Percentiles rank a stretch among this genome's conserved stretches.
Conservation (phyloP, 2,113 vertebrate species). For the Leucosticte australis region DNA sequence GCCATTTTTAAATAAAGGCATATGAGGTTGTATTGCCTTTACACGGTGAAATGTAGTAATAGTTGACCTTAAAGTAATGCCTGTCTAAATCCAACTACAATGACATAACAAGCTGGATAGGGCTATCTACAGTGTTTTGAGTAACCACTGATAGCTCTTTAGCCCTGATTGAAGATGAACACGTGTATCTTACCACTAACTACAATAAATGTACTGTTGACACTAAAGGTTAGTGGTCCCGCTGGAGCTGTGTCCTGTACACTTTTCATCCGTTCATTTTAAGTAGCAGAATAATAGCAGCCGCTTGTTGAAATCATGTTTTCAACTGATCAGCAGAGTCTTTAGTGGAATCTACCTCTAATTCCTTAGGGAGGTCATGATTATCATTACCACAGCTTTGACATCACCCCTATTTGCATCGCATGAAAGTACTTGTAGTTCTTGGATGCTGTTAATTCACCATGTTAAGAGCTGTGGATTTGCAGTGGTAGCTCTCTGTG, state of each 20-base stretch:
- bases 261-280: background rate
- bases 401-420: background rate
- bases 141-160: background rate
- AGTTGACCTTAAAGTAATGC: background rate
- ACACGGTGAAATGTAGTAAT: background rate
- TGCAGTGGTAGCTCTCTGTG: fast-evolving
- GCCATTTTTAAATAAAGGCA: background rate
- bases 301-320: background rate
- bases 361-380: background rate
- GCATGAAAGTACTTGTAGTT: background rate
- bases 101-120: background rate
- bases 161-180: background rate
- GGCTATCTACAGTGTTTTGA: background rate
- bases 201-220: background rate
- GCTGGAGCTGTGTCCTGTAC: background rate
- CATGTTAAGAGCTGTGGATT: background rate
- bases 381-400: background rate
- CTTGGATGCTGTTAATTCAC: background rate
- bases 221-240: background rate
- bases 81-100: background rate
- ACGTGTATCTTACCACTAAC: background rate
- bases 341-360: background rate
- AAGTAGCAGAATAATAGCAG: background rate
- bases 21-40: background rate
- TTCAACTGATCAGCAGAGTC: background rate